Conservation (phyloP, 2,113 vertebrate genomes). For the Sebastes schlegelii region DNA sequence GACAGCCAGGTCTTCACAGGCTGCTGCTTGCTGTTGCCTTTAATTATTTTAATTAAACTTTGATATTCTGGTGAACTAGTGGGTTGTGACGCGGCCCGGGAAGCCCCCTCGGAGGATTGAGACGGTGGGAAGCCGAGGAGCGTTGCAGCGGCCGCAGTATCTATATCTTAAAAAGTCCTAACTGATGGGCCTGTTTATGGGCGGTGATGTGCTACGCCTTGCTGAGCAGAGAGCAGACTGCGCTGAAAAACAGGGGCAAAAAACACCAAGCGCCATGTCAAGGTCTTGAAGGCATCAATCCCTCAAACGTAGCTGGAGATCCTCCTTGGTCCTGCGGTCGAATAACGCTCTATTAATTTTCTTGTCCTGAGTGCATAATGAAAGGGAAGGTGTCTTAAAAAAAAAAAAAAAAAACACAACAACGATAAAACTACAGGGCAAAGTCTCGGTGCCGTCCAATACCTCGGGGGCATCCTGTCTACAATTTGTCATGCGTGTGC, state of each 20-base stretch:
- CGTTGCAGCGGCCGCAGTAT: constrained; percentile 8
- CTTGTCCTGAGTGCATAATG: constrained; percentile 86
- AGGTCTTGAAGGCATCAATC: constrained; percentile 86
- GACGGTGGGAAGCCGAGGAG: constrained; percentile 53
- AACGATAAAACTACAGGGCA: constrained; percentile 61
- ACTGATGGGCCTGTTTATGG: constrained; percentile 84
- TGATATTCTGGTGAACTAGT: constrained; percentile 89
- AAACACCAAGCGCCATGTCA: constrained; percentile 83
- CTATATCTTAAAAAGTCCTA: constrained; percentile 64
- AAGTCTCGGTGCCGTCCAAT: constrained; percentile 84
- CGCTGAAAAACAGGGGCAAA: constrained; percentile 58
- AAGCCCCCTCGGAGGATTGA: constrained; percentile 82
- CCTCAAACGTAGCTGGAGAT: constrained; percentile 83
- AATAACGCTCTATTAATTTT: constrained; percentile 95
- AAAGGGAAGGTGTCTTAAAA: constrained; percentile 94
- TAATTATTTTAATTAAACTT: constrained; percentile 99
- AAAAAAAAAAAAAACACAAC: constrained; percentile 5
- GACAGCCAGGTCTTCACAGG: constrained; percentile 94
- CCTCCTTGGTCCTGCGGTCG: constrained; percentile 81
- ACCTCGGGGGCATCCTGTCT: constrained; percentile 91
- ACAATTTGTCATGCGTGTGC: constrained; percentile 94
- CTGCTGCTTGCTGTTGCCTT: constrained; percentile 96
- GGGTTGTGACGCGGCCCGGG: constrained; percentile 83
- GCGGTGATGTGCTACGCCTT: constrained; percentile 84
- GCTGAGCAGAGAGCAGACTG: constrained; percentile 82